phyloP scores from a whole-genome alignment of 2,888 invertebrate species.

The Cryptophagus acutangulus region DNA sequence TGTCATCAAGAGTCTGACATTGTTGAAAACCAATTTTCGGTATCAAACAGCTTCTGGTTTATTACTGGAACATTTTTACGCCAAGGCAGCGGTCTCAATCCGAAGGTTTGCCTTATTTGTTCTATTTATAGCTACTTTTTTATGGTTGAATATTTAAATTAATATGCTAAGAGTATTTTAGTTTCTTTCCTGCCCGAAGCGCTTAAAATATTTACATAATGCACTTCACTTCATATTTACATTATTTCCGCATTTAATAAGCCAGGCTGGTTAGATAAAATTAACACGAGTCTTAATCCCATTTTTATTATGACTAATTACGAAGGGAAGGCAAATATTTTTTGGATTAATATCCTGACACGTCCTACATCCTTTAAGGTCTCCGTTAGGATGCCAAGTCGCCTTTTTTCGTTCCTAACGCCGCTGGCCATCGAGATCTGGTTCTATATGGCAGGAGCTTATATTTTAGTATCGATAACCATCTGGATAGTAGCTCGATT shows the following conservation, averaged over 20 bases:
- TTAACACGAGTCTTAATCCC: no score
- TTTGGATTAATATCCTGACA: background rate
- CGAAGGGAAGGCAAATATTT: background rate
- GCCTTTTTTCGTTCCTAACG: slow-evolving; percentile 78
- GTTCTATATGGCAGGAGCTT: slow-evolving; percentile 73
- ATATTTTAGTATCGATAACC: slow-evolving; percentile 71
- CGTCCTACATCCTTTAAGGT: slow-evolving; percentile 19
- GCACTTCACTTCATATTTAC: no score
- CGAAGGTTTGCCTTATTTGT: slow-evolving; percentile 58
- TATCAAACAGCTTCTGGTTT: slow-evolving; percentile 91
- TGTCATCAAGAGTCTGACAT: slow-evolving; percentile 78
- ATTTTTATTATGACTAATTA: no score
- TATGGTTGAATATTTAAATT: slow-evolving; percentile 3
- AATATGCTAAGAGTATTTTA: no score
- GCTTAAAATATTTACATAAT: no score
- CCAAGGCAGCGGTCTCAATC: slow-evolving; percentile 79
- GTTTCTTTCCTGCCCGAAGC: no score
- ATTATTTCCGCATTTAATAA: slow-evolving; percentile 1
- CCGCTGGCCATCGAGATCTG: slow-evolving; percentile 82
- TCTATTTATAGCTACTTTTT: slow-evolving; percentile 3
- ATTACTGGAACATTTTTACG: slow-evolving; percentile 84
- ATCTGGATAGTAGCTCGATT: slow-evolving; percentile 83
- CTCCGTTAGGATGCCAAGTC: slow-evolving; percentile 49
- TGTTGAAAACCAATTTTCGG: slow-evolving; percentile 92
- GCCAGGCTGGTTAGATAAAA: no score